Evolutionary conservation across 2,113 vertebrate species (phyloP), one percentile per base, ranked within the genome.

Genomic region (Smithornis capensis): DNA sequence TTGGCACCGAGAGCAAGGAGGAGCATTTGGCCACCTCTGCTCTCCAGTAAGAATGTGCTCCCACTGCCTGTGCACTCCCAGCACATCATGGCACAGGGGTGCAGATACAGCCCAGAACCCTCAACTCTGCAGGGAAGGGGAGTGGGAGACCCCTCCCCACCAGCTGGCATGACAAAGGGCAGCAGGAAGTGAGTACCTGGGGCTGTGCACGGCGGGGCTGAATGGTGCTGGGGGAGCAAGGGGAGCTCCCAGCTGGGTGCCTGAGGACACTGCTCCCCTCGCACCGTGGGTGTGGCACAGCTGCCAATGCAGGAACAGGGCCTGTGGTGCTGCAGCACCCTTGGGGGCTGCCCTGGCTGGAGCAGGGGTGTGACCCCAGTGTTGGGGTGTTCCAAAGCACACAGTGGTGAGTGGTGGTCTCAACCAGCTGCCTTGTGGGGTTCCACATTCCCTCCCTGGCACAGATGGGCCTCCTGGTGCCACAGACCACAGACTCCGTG

Each of bases 401-500:
- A 10, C 0, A 4, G 31, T 7, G 14, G 14, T 3, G 2, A 55
- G 56, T 1, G 0, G 6, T 37, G 55, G 60, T 40, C 55, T 44
- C 11, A 12, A 42, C 12, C 44, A 28, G 35, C 24, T 1, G 1
- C 24, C 37, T 37, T 10, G 13, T 10, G 21, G 25, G 45, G 33
- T 68, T 45, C 70, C 3, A 11, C 47, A 62, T 78, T 9, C 28
- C 64, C 59, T 14, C 33, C 27, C 47, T 7, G n/a, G 33, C 79
- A 60, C 0, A 2, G 60, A 57, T 22, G 7, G 44, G 10, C n/a
- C 7, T 75, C 24, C 50, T 23, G 44, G 35, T 67, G 44, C 25
- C 2, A 0, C 4, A 5, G 29, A 29, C 47, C 80, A 45, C 35
- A 53, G 24, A 55, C 5, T 9, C 28, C 0, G 2, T 0, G 0